A percentile compares a stretch with the other conserved stretches of the same genome.
phyloP scores from a whole-genome alignment of 2,797 vertebrate species.

The Orientallactaga sibirica region DNA sequence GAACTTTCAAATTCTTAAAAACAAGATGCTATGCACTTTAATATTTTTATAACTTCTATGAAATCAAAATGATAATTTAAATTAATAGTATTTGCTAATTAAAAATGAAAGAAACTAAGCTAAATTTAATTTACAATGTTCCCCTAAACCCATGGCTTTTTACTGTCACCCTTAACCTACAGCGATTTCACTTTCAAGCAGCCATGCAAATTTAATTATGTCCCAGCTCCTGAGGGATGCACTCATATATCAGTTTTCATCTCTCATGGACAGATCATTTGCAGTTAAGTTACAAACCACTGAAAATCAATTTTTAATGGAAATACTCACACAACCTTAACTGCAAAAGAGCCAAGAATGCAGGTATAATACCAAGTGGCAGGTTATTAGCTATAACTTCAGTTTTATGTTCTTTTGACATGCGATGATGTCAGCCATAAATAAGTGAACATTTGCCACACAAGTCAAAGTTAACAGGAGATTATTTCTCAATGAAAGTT shows the following conservation, averaged over 20 bases:
- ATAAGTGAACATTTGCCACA: conserved; percentile 53
- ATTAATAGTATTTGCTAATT: conserved; percentile 78
- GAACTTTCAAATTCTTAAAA: conserved; percentile 11
- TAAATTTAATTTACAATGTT: conserved; percentile 75
- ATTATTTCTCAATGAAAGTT: conserved; percentile 53
- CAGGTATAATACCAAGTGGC: conserved; percentile 67
- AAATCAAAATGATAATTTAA: conserved; percentile 76
- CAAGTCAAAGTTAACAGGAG: conserved; percentile 24
- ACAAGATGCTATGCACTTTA: conserved; percentile 9
- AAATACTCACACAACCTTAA: conserved; percentile 64
- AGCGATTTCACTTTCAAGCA: conserved; percentile 72
- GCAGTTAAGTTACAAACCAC: conserved; percentile 71
- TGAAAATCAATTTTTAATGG: conserved; percentile 77
- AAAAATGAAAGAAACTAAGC: conserved; percentile 56
- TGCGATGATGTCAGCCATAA: conserved; percentile 37
- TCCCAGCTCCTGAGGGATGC: conserved; percentile 26
- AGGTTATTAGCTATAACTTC: conserved; percentile 71
- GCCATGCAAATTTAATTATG: conserved; percentile 74
- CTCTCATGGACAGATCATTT: conserved; percentile 69
- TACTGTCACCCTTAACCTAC: conserved; percentile 35
- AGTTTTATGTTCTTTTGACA: conserved; percentile 69
- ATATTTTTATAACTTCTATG: conserved; percentile 66
- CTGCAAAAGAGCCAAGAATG: conserved; percentile 65
- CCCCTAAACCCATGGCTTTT: conserved; percentile 64
- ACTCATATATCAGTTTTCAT: conserved; percentile 72